Evolutionary conservation across 1,140 invertebrate species (phyloP), one percentile per base, ranked within the genome.

Genomic region (Holotrichia oblita): DNA sequence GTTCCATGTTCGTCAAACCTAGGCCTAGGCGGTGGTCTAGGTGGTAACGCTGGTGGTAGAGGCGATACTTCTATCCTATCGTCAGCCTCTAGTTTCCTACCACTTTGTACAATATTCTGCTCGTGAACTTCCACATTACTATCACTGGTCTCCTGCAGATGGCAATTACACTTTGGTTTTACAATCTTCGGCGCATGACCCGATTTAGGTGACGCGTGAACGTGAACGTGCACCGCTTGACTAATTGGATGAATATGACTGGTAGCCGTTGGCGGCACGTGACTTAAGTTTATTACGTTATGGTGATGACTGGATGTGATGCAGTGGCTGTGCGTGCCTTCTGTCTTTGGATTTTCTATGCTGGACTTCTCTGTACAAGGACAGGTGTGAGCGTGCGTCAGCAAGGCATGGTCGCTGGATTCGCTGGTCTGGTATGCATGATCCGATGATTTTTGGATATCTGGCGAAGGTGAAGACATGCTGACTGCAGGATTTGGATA

Each of bases 41-140:
- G 86, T 0, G 86, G 86, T 74, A 87, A 78, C n/a, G 86, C 86
- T 10, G 86, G 86, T 20, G 86, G 86, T 72, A 87, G 77, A 22
- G 85, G 85, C 3, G 84, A 85, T 8, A 86, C 82, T 79, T 87
- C 86, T 75, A 87, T 87, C 34, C 85, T 79, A 80, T 87, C 86
- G 64, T 87, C 85, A 7, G 83, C 81, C 12, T 86, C 85, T 9
- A 84, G 64, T 78, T 86, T 86, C 69, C 85, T 79, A 14, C 74
- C 27, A 20, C 24, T 76, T 48, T 69, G 77, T 22, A 80, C 81
- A 40, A 74, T 40, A 10, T 20, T 55, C n/a, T 76, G 59, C 48
- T 78, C 83, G 9, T 59, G 76, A 59, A 79, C 78, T 42, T 83
- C 81, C 27, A 77, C 78, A 42, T 75, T 78, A 34, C 27, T 59